Evolutionary conservation across 1,140 invertebrate genomes (phyloP).

Genomic region (Pissodes strobi): DNA sequence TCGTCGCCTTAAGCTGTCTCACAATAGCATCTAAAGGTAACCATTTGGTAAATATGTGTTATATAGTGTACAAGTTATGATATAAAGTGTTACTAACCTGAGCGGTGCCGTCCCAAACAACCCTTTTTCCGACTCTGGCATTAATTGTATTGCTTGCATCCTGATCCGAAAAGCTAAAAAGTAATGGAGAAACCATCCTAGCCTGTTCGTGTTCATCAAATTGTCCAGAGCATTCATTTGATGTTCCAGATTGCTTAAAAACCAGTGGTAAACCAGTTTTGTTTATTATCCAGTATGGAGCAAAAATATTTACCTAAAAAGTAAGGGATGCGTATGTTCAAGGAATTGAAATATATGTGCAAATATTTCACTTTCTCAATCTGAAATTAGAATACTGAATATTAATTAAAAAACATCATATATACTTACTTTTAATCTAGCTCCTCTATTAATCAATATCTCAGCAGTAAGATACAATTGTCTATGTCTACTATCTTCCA

Average conservation of each 20-base stretch:
- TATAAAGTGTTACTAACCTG: conserved; percentile 55
- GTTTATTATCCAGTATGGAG: conserved; percentile 95
- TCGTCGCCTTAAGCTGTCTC: no score
- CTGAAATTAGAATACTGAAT: no score
- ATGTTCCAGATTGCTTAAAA: conserved; percentile 86
- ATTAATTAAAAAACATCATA: neutral
- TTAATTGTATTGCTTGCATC: conserved; percentile 71
- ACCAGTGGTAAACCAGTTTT: conserved; percentile 93
- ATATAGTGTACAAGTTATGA: neutral
- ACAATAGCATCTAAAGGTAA: no score
- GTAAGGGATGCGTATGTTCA: conserved; percentile 19
- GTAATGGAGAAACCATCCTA: conserved; percentile 86
- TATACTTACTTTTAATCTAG: conserved; percentile 55
- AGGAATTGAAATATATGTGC: neutral
- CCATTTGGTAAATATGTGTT: no score
- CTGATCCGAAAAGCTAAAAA: conserved; percentile 91
- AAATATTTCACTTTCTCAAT: no score
- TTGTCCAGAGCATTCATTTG: conserved; percentile 85
- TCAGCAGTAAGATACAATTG: conserved; percentile 73
- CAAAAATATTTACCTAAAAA: conserved; percentile 76
- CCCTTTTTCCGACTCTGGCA: conserved; percentile 73
- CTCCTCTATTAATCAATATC: conserved; percentile 46
- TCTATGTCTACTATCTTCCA: conserved; percentile 73
- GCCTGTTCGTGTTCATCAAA: conserved; percentile 94
- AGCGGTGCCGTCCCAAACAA: conserved; percentile 67